Conservation (phyloP, 2,797 vertebrate species). For the Sebastes oblongus region DNA sequence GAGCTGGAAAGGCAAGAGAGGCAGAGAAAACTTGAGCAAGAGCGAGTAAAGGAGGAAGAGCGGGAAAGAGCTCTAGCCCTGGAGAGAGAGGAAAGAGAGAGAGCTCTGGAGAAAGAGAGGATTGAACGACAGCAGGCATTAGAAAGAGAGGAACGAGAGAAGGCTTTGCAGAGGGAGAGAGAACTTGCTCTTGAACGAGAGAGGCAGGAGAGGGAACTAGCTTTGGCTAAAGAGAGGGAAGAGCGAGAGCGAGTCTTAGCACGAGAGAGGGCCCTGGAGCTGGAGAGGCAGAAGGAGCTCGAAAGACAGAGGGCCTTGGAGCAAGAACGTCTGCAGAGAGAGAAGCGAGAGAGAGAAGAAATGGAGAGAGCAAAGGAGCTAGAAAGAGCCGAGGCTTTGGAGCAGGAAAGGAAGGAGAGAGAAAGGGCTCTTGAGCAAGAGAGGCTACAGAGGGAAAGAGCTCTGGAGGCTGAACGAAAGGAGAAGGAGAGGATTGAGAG, state of each 20-base stretch:
- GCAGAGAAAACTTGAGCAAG: conserved; percentile 66
- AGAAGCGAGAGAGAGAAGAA: conserved; percentile 59
- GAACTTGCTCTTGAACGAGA: conserved; percentile 66
- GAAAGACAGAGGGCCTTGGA: conserved; percentile 66
- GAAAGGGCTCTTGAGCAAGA: conserved; percentile 55
- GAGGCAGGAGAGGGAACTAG: conserved; percentile 60
- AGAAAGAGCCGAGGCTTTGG: conserved; percentile 50
- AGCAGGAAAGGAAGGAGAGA: conserved; percentile 43
- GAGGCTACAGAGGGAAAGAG: conserved; percentile 23
- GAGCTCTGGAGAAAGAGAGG: conserved; percentile 63
- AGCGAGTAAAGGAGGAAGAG: conserved; percentile 59
- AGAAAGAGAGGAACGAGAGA: conserved; percentile 69
- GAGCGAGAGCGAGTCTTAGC: conserved; percentile 58
- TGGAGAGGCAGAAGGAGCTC: conserved; percentile 60
- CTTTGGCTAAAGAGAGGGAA: conserved; percentile 62
- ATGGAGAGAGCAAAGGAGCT: conserved; percentile 58
- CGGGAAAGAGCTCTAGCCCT: conserved; percentile 47
- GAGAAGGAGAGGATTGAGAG: conserved; percentile 55
- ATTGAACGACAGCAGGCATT: conserved; percentile 71
- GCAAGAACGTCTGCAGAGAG: conserved; percentile 56
- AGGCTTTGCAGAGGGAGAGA: conserved; percentile 59
- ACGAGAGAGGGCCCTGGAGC: conserved; percentile 62
- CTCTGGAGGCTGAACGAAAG: conserved; percentile 50
- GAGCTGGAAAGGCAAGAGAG: conserved; percentile 69
- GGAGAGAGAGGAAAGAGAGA: conserved; percentile 63